Base-by-base conservation (phyloP, 2,888 invertebrate genomes). In the Pandemis corylana region DNA sequence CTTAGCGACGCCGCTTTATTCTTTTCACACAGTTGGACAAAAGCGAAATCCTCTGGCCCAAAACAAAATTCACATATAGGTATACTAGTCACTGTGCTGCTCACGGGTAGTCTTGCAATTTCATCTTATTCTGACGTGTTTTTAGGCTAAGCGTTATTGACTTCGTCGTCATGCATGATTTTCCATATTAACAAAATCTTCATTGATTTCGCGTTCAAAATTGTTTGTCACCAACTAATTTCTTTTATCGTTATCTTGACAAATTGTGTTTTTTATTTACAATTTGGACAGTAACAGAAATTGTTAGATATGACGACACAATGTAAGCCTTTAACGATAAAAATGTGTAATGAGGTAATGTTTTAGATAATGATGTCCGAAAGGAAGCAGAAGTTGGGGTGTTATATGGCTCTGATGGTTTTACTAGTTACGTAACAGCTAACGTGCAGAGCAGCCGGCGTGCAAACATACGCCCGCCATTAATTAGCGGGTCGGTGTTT, bases 201-300 rank as follows among this genome's bases (percentile, higher is more conserved):
- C 56, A n/a, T n/a, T 51, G 20, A 20, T 10, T 7, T 56, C 15
- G 9, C 56, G 15, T n/a, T 51, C n/a, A 53, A 5, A 12, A 10
- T 9, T 28, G 15, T n/a, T 15, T 15, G 59, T 59, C 28, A 28
- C 59, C 12, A 42, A 10, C 56, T 5, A 56, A n/a, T 5, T 44
- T 15, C 9, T 7, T 20, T 20, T 20, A 20, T 5, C 7, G n/a
- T 56, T 56, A 56, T 56, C 56, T 56, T 20, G 56, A 56, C 56
- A 56, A 56, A 56, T 56, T 10, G 20, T 9, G 56, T 56, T 56
- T 20, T 20, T 56, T 28, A 59, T 59, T 59, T 59, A 59, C 28
- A 59, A 59, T 59, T 15, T 59, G 59, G 28, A 28, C 59, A 59
- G 59, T 28, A 56, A 3, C 10, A 59, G 59, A 59, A 59, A 59